Base-by-base conservation (phyloP, 2,888 invertebrate species). In the Tipula helvola region DNA sequence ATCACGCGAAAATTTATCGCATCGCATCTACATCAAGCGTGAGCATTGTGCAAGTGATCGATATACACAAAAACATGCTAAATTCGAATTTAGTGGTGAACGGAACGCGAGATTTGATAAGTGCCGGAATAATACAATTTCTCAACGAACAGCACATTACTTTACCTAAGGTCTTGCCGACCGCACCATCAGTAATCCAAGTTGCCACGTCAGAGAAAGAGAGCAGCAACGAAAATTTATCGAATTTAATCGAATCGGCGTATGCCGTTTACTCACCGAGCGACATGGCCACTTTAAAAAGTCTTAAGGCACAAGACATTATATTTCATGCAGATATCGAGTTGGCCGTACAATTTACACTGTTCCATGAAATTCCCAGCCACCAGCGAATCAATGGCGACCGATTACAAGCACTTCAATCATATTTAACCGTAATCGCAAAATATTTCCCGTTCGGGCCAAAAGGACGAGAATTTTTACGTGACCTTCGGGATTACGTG, bases 321-420 rank as follows among this genome's bases (percentile, higher is more conserved):
- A 93, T 98, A 0, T 97, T 96, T 90, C 96, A 97, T 91, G 94
- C 95, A 88, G 99, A 99, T 92, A 91, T 99, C 87, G 97, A 98
- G 91, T 96, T 95, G 89, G 96, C 97, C 0, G 91, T 99, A n/a
- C 93, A 95, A 88, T 96, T 96, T 89, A 95, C 96, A 85, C 92
- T 99, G 36, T 94, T 94, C 88, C 96, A 96, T 89, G 99, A 99
- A 93, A 94, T 99, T 39, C 93, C 96, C 3, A 93, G 95, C 88
- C 92, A 93, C 71, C 94, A 94, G 89, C 90, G 91, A 18, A 95
- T 99, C 85, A 92, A 92, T 28, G 96, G 95, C 1, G 95, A 96
- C 88, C 93, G 95, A 87, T 90, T 98, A 86, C 90, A 92, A 87
- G 96, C 97, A 0, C 91, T 99, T 18, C 93, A 95, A 89, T 92